Percentiles rank a stretch among this genome's conserved stretches.
These are phyloP conservation scores for Oreamnos americanus DNA, from an alignment of 2,113 vertebrate genomes.

Conservation along the genomic window DNA sequence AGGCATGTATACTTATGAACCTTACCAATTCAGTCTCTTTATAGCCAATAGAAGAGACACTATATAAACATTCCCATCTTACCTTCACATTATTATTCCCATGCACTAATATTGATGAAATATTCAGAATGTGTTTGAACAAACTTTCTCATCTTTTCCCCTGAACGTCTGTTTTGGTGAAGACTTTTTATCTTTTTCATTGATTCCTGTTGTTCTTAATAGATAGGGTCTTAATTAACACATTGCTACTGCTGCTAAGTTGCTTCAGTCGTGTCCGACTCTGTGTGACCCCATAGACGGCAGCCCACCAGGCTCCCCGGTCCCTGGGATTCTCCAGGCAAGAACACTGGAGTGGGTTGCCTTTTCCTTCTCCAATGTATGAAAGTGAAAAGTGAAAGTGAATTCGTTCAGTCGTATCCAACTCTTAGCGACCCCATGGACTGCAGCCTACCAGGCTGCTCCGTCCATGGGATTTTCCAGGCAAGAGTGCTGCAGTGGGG, in stretches of 20 bases:
- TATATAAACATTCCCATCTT: neutral
- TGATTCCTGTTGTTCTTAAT: neutral
- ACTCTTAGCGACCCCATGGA: neutral
- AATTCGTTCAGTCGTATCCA: rapidly evolving
- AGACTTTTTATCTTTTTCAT: neutral
- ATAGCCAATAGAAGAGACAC: neutral
- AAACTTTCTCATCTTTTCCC: constrained; percentile 6
- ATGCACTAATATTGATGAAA: neutral
- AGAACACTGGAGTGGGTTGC: neutral
- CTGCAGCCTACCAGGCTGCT: neutral
- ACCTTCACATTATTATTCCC: neutral
- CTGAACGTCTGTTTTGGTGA: neutral
- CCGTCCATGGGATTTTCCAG: neutral
- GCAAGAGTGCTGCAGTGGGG: neutral
- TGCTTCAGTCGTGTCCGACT: rapidly evolving
- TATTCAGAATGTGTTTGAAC: neutral
- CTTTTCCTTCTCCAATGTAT: neutral
- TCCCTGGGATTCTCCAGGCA: neutral
- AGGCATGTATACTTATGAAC: neutral
- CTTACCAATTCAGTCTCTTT: neutral
- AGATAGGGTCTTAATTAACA: neutral
- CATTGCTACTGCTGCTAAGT: neutral
- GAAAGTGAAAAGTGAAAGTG: too few species aligned
- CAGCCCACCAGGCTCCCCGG: neutral
- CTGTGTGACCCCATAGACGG: rapidly evolving